Percentiles rank a stretch among this genome's conserved stretches.
Evolutionary conservation across 2,888 invertebrate genomes (phyloP).

Genomic region (Esperia sulphurella): DNA sequence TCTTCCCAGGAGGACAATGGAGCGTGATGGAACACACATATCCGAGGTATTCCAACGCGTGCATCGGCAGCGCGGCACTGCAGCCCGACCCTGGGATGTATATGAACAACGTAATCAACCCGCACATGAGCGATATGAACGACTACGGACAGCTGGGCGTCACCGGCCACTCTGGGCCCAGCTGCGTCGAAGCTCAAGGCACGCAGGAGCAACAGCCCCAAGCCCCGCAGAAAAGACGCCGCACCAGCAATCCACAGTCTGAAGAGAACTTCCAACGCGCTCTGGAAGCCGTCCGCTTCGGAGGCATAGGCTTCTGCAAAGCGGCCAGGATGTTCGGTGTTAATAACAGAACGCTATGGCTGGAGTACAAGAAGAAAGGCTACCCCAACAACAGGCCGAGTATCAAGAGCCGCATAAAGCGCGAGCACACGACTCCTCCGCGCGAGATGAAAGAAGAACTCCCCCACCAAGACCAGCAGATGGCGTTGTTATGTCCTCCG

Average conservation of each 20-base stretch:
- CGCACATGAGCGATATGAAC: slow-evolving; percentile 55
- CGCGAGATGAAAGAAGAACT: slow-evolving; percentile 70
- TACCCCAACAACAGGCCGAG: slow-evolving; percentile 90
- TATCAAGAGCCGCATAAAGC: slow-evolving; percentile 86
- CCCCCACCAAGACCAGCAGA: slow-evolving; percentile 50
- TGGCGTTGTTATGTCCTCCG: slow-evolving; percentile 81
- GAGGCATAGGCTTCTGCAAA: slow-evolving; percentile 92
- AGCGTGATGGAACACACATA: slow-evolving; percentile 90
- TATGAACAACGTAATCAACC: slow-evolving; percentile 74
- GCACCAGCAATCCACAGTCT: slow-evolving; percentile 88
- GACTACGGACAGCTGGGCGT: slow-evolving; percentile 60
- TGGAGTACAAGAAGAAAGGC: slow-evolving; percentile 91
- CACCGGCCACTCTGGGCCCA: slow-evolving; percentile 63
- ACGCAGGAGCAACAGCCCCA: slow-evolving; percentile 38
- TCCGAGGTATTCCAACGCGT: slow-evolving; percentile 85
- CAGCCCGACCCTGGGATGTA: slow-evolving; percentile 79
- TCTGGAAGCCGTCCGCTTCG: slow-evolving; percentile 88
- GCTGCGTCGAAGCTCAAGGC: slow-evolving; percentile 42
- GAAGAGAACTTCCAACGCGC: slow-evolving; percentile 91
- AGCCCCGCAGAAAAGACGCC: slow-evolving; percentile 80
- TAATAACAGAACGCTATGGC: slow-evolving; percentile 91
- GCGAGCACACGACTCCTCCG: slow-evolving; percentile 83
- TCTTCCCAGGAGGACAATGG: slow-evolving; percentile 91
- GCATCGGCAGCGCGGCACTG: slow-evolving; percentile 79
- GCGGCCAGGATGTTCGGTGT: slow-evolving; percentile 91